Percentiles rank a stretch among this genome's conserved stretches.
Evolutionary conservation across 2,888 invertebrate genomes (phyloP).

Genomic region (Calliopum simillimum): DNA sequence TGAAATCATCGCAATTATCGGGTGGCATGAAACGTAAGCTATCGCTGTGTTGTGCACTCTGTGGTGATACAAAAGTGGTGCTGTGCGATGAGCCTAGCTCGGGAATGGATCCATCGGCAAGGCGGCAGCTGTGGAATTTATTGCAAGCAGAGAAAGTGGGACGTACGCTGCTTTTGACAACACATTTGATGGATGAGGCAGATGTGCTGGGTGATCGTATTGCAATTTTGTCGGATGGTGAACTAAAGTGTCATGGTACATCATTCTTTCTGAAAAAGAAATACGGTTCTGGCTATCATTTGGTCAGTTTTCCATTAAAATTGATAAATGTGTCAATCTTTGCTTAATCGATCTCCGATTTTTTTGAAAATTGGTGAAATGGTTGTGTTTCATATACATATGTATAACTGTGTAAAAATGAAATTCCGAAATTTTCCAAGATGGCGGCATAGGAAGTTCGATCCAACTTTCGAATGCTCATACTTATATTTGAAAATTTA

Average conservation of each 20-base stretch:
- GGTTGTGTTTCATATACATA: too few relatives aligned
- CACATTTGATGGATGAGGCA: conserved; percentile 91
- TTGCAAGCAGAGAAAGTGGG: conserved; percentile 77
- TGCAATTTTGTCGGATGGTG: conserved; percentile 84
- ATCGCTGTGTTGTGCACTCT: conserved; percentile 78
- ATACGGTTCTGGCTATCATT: conserved; percentile 84
- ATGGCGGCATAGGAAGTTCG: too few relatives aligned
- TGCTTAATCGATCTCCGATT: too few relatives aligned
- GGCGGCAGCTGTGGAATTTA: conserved; percentile 83
- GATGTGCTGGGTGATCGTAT: conserved; percentile 86
- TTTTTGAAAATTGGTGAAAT: too few relatives aligned
- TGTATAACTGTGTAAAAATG: too few relatives aligned
- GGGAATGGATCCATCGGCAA: conserved; percentile 85
- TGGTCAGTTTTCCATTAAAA: conserved; percentile 67
- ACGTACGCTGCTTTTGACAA: conserved; percentile 83
- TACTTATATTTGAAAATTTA: too few relatives aligned
- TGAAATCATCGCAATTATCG: conserved; percentile 72
- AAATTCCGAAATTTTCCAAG: too few relatives aligned
- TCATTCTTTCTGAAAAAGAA: conserved; percentile 82
- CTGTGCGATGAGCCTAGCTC: conserved; percentile 81
- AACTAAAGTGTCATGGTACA: conserved; percentile 81
- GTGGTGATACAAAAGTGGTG: conserved; percentile 78
- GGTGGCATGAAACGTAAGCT: conserved; percentile 82
- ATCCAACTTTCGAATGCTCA: too few relatives aligned
- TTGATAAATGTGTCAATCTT: too few relatives aligned